Evolutionary conservation across 2,113 vertebrate genomes (phyloP), one percentile per base, ranked within the genome.

Genomic region (Tachycineta bicolor): DNA sequence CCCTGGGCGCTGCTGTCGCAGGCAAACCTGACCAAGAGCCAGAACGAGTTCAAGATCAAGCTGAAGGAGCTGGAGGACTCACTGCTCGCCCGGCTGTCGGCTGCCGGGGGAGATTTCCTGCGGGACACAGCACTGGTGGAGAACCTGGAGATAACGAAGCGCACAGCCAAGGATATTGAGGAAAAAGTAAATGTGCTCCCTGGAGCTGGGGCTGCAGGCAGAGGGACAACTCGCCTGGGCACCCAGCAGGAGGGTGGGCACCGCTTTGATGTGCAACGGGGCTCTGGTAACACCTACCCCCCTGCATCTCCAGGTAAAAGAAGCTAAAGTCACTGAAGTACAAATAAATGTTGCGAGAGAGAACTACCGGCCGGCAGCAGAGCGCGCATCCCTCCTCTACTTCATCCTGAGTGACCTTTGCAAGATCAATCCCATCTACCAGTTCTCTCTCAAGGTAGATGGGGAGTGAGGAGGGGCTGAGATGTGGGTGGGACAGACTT

Each of bases 391-490:
- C 7, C 89, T 98, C 29, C 96, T 98, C 1, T 98, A 98, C 95
- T 98, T 98, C 93, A 98, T 98, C 64, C 96, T 98, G n/a, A 98
- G 97, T 1, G 98, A 98, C 94, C 98, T 98, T 71, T 95, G 95
- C 95, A 98, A 98, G 76, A 98, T 98, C 96, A 98, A 98, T 90
- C 98, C 98, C 93, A 97, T 98, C 93, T 98, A 98, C 91, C 98
- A 98, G 95, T 98, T 98, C 94, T 98, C 98, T 0, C 97, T 98
- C 50, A 98, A 98, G 98, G 98, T 98, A 70, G 31, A 10, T 2
- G 11, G 9, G 7, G 18, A 26, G 5, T 5, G 6, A 39, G 71
- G 44, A 46, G 29, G 63, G 25, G 60, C 55, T 52, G 73, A 53
- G 73, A 33, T 33, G 60, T 82, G 14, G n/a, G n/a, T 15, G 62